Evolutionary conservation across 2,797 vertebrate genomes (phyloP).

Genomic region (Anguilla obscura): DNA sequence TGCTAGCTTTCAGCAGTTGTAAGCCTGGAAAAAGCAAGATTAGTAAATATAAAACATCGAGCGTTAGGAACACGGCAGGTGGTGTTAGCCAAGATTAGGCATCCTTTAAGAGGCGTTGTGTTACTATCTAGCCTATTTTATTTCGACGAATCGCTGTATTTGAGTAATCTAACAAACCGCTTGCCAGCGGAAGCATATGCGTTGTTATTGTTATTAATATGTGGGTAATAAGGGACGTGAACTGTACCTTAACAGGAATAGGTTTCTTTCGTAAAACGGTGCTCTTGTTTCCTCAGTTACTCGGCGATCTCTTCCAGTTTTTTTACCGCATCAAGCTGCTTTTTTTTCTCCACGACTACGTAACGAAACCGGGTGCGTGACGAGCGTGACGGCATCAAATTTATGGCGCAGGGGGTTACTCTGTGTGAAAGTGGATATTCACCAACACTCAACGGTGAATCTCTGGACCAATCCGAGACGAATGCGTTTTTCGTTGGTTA

Average conservation of each 20-base stretch:
- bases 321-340: constrained; percentile 13
- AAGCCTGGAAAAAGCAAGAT: background rate
- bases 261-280: background rate
- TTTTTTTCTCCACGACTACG: background rate
- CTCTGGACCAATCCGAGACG: background rate
- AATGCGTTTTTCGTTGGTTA: background rate
- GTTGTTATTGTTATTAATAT: background rate
- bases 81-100: background rate
- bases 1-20: background rate
- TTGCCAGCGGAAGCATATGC: background rate
- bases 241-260: background rate
- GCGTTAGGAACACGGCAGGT: background rate
- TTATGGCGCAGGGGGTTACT: background rate
- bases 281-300: background rate
- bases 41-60: background rate
- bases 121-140: background rate
- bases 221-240: background rate
- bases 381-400: background rate
- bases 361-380: background rate
- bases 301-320: background rate
- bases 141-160: background rate
- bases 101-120: background rate
- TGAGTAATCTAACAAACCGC: background rate
- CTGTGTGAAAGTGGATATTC: background rate
- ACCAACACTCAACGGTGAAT: background rate